These are phyloP conservation scores for Lithobates pipiens DNA, from an alignment of 2,797 vertebrate genomes.

Conservation along the genomic window DNA sequence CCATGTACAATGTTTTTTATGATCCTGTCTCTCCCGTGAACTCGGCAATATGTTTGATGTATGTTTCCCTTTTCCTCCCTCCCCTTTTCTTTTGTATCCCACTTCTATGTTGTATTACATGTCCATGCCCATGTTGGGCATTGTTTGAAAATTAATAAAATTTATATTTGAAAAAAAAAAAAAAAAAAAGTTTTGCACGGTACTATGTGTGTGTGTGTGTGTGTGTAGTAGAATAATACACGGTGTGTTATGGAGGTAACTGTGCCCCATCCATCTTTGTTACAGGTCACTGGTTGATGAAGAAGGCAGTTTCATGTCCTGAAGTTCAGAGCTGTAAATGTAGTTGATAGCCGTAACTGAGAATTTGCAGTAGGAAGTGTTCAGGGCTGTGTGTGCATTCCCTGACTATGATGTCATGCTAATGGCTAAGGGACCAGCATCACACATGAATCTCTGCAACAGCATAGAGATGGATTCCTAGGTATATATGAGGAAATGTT, in stretches of 20 bases:
- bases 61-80: too few relatives aligned
- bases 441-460: slow-evolving; percentile 20
- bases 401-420: slow-evolving; percentile 65
- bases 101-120: too few relatives aligned
- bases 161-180: too few relatives aligned
- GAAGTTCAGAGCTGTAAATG: slow-evolving; percentile 14
- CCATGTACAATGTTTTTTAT: too few relatives aligned
- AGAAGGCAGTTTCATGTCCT: neutral
- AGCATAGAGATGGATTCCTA: slow-evolving; percentile 3
- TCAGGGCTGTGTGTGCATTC: slow-evolving; percentile 67
- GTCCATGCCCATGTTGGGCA: too few relatives aligned
- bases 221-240: neutral
- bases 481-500: neutral
- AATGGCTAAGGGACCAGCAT: slow-evolving; percentile 46
- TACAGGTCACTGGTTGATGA: neutral
- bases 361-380: slow-evolving; percentile 63
- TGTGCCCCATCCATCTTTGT: neutral
- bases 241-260: neutral
- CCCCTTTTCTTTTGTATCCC: too few relatives aligned
- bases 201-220: neutral
- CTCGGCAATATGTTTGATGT: too few relatives aligned
- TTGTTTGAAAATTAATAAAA: too few relatives aligned
- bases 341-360: slow-evolving; percentile 58
- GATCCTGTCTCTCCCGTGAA: too few relatives aligned
- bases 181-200: too few relatives aligned